Conservation (phyloP, 2,113 vertebrate species). For the Indri indri region DNA sequence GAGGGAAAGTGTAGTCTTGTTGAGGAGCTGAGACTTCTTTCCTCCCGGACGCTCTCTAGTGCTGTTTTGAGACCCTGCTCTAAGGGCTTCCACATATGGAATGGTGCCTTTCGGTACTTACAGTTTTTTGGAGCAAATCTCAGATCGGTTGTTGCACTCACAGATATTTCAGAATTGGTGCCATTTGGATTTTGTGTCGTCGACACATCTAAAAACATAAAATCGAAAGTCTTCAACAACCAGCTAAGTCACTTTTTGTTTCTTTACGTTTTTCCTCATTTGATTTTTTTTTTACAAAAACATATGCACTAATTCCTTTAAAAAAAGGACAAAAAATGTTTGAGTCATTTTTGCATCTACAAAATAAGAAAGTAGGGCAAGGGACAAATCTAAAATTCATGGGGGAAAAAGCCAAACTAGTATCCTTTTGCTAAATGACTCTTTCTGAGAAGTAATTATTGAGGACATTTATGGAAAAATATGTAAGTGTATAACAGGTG, state of each 20-base stretch:
- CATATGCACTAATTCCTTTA: background rate
- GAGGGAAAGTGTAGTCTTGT: background rate
- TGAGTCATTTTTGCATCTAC: background rate
- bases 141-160: constrained; percentile 55
- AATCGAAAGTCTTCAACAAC: constrained; percentile 33
- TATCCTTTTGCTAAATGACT: background rate
- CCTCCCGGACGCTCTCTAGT: background rate
- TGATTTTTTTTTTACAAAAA: background rate
- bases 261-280: background rate
- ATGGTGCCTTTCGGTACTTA: constrained; percentile 47
- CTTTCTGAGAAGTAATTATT: background rate
- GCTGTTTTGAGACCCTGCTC: background rate
- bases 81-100: background rate
- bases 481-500: background rate
- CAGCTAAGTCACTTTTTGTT: background rate
- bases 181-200: constrained; percentile 12
- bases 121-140: constrained; percentile 48
- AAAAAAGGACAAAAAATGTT: background rate
- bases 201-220: constrained; percentile 66
- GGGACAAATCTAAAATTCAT: background rate
- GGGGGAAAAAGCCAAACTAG: background rate
- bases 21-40: background rate
- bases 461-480: background rate
- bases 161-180: constrained; percentile 36
- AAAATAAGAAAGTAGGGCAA: background rate